Conservation (phyloP, 2,113 vertebrate species). For the Colistium nudipinnis region DNA sequence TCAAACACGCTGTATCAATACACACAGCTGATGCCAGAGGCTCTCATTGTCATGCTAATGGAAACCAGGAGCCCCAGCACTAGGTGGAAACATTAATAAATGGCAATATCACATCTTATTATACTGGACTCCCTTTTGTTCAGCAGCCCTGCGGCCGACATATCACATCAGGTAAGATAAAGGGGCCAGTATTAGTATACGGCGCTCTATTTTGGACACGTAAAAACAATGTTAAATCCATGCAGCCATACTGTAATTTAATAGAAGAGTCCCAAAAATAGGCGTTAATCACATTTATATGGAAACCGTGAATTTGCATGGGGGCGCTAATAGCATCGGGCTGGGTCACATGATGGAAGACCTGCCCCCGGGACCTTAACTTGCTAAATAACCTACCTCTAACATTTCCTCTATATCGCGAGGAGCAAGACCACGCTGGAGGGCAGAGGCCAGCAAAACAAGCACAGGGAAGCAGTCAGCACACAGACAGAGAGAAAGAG, state of each 20-base stretch:
- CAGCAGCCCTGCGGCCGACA: slow-evolving; percentile 50
- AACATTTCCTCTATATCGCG: slow-evolving; percentile 82
- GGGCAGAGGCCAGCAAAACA: slow-evolving; percentile 71
- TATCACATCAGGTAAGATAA: slow-evolving; percentile 65
- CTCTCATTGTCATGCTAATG: slow-evolving; percentile 82
- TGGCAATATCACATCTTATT: slow-evolving; percentile 77
- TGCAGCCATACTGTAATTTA: slow-evolving; percentile 43
- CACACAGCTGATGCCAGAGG: slow-evolving; percentile 67
- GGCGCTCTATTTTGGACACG: slow-evolving; percentile 46
- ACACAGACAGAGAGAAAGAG: slow-evolving; percentile 57
- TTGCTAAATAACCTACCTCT: slow-evolving; percentile 78
- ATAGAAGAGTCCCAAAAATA: slow-evolving; percentile 44
- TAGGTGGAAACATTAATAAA: slow-evolving; percentile 73
- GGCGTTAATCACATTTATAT: slow-evolving; percentile 53
- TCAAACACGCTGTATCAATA: slow-evolving; percentile 62
- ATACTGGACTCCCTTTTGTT: slow-evolving; percentile 70
- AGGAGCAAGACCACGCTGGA: slow-evolving; percentile 78
- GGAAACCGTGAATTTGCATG: slow-evolving; percentile 49
- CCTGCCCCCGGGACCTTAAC: slow-evolving; percentile 44
- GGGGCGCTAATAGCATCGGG: slow-evolving; percentile 40
- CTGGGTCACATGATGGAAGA: slow-evolving; percentile 53
- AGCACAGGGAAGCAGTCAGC: slow-evolving; percentile 69
- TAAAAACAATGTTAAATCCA: slow-evolving; percentile 63
- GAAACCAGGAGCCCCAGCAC: slow-evolving; percentile 50
- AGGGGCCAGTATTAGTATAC: slow-evolving; percentile 53